phyloP scores from a whole-genome alignment of 2,113 vertebrate genomes.

The Saguinus imperator region DNA sequence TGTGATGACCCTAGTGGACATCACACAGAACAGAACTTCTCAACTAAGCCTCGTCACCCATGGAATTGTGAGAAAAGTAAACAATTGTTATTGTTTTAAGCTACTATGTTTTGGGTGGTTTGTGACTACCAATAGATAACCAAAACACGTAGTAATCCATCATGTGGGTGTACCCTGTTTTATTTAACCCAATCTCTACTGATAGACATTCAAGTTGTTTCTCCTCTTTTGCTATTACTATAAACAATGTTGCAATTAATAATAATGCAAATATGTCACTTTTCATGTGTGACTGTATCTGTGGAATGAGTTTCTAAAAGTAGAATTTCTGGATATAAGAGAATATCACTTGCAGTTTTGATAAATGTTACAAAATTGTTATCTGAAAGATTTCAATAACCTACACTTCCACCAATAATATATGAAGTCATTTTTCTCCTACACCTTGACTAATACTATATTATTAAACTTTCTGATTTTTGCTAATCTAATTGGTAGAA shows the following conservation, averaged over 20 bases:
- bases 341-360: neutral
- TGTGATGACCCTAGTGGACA: neutral
- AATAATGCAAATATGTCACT: neutral
- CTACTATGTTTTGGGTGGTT: neutral
- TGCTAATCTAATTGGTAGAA: conserved; percentile 16
- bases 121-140: neutral
- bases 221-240: neutral
- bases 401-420: neutral
- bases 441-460: neutral
- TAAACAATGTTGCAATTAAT: neutral
- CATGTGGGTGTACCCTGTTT: neutral
- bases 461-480: neutral
- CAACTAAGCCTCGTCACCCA: neutral
- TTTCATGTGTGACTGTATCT: neutral
- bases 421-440: neutral
- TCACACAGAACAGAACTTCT: neutral
- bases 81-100: neutral
- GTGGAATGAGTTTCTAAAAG: neutral
- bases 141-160: neutral
- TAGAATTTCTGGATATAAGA: neutral
- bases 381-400: neutral
- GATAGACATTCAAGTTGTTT: neutral
- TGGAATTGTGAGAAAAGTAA: neutral
- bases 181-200: neutral
- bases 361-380: neutral